Evolutionary conservation across 37 sponge, comb jelly and placozoan genomes (phyloP).

Genomic region (Beroe ovata): DNA sequence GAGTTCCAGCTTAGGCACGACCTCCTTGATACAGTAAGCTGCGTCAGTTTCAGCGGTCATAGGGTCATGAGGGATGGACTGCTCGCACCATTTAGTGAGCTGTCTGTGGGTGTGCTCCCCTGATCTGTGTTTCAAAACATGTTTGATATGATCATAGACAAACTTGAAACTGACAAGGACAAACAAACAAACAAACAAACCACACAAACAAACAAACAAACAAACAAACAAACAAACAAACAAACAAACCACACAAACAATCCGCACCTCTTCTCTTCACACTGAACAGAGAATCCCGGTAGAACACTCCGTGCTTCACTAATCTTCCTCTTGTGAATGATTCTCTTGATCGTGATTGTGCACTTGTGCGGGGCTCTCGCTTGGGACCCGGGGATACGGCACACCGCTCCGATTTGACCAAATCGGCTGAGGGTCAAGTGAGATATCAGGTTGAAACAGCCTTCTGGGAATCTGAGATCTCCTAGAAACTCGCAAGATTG

Average conservation of each 20-base stretch:
- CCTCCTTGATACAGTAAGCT: not conserved
- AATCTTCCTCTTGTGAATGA: not conserved
- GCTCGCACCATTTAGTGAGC: not conserved
- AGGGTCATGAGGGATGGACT: not conserved
- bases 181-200: not conserved
- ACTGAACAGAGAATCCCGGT: constrained; percentile 21
- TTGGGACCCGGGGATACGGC: not conserved
- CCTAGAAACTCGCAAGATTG: not conserved
- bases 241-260: not conserved
- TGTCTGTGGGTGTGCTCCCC: not conserved
- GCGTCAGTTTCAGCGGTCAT: not conserved
- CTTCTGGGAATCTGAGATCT: too few species aligned
- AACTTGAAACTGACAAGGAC: too few species aligned
- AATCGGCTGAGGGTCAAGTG: too few species aligned
- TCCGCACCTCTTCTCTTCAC: not conserved
- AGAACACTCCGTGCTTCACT: not conserved
- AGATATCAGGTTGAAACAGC: too few species aligned
- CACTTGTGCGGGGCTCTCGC: constrained; percentile 1
- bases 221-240: not conserved
- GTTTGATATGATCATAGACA: too few species aligned
- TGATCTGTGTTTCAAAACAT: too few species aligned
- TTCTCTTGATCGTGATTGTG: not conserved
- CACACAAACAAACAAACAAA: not conserved
- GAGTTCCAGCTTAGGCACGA: not conserved
- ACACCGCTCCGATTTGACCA: not conserved